These are phyloP conservation scores for Fundulus diaphanus DNA, from an alignment of 2,797 vertebrate species.

Conservation along the genomic window DNA sequence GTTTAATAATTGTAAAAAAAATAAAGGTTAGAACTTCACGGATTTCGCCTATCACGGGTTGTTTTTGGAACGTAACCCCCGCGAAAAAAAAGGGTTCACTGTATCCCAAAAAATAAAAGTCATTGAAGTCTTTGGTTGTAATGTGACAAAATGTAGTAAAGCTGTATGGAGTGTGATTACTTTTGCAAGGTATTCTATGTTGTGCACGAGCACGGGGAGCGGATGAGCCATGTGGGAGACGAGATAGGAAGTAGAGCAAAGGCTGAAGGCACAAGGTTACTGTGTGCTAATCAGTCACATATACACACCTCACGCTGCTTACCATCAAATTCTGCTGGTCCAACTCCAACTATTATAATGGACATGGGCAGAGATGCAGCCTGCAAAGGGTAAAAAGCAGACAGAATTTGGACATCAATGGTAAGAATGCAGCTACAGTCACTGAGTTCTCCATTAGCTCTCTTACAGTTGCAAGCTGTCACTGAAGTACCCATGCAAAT, in stretches of 20 bases:
- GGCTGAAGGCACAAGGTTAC: slow-evolving; percentile 47
- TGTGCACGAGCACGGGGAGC: slow-evolving; percentile 1
- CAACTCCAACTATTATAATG: slow-evolving; percentile 98
- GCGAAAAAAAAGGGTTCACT: too few relatives aligned
- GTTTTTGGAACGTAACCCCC: too few relatives aligned
- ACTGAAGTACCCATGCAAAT: slow-evolving; percentile 30
- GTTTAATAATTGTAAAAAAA: too few relatives aligned
- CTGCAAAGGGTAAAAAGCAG: slow-evolving; percentile 54
- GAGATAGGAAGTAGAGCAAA: slow-evolving; percentile 48
- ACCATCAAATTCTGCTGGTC: slow-evolving; percentile 99
- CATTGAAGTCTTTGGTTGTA: too few relatives aligned
- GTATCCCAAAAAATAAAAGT: too few relatives aligned
- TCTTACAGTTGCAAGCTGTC: slow-evolving; percentile 51
- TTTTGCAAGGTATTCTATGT: too few relatives aligned
- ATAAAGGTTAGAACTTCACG: too few relatives aligned
- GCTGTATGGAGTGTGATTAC: too few relatives aligned
- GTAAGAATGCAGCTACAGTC: background rate
- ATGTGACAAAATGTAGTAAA: too few relatives aligned
- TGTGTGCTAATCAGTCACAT: slow-evolving; percentile 39
- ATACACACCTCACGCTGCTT: slow-evolving; percentile 62
- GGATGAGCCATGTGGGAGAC: slow-evolving; percentile 54
- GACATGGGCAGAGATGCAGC: slow-evolving; percentile 95
- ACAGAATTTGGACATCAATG: slow-evolving; percentile 42
- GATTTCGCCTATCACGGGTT: too few relatives aligned
- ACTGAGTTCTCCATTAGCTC: slow-evolving; percentile 39